Percentiles rank a stretch among this genome's conserved stretches.
Evolutionary conservation across 2,888 invertebrate species (phyloP).

Genomic region (Diarsia rubi): DNA sequence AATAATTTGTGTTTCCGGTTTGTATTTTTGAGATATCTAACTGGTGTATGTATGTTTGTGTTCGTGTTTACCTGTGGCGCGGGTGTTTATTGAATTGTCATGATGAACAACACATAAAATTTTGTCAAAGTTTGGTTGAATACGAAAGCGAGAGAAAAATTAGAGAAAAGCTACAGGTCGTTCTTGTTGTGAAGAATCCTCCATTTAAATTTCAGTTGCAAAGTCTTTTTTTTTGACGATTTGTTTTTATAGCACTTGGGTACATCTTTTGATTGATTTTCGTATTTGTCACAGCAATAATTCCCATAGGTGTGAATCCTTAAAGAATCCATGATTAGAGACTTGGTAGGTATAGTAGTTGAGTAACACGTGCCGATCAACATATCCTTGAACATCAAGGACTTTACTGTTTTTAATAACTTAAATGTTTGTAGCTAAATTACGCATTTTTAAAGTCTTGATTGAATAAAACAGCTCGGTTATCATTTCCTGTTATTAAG

Average conservation of each 20-base stretch:
- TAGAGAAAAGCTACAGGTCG: background rate
- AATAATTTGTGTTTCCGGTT: slow-evolving; percentile 28
- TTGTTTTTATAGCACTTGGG: too few relatives aligned
- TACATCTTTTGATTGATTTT: background rate
- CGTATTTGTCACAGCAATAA: background rate
- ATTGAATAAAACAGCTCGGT: slow-evolving; percentile 39
- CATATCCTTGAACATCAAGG: slow-evolving; percentile 32
- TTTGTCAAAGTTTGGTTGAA: too few relatives aligned
- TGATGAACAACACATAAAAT: too few relatives aligned
- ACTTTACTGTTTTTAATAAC: slow-evolving; percentile 46
- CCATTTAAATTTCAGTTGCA: background rate
- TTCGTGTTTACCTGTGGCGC: slow-evolving; percentile 7
- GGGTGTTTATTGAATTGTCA: slow-evolving; percentile 5
- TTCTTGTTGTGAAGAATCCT: background rate
- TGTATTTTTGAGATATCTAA: slow-evolving; percentile 28
- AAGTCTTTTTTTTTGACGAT: background rate
- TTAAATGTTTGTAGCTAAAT: slow-evolving; percentile 11
- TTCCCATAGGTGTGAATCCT: background rate
- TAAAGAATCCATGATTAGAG: background rate
- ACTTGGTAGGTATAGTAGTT: background rate
- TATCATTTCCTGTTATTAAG: slow-evolving; percentile 52
- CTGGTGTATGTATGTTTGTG: background rate
- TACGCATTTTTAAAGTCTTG: slow-evolving; percentile 18
- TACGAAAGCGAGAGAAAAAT: too few relatives aligned
- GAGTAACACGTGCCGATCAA: slow-evolving; percentile 2